These are phyloP conservation scores for Molossus alvarezi DNA, from an alignment of 2,797 vertebrate genomes.

Conservation along the genomic window DNA sequence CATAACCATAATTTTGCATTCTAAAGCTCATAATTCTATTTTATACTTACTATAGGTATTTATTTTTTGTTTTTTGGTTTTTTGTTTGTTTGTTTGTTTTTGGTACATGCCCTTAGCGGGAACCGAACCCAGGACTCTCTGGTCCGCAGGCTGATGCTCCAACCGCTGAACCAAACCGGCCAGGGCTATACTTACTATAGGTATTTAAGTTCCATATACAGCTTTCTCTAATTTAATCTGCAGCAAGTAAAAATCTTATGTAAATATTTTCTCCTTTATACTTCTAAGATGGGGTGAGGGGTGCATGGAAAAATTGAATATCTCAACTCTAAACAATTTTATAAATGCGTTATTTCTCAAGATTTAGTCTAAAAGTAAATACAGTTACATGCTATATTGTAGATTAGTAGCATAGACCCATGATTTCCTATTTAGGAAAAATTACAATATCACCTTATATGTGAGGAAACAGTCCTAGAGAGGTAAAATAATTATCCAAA, in stretches of 20 bases:
- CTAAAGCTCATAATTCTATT: conserved; percentile 27
- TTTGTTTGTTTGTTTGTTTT: too few relatives aligned
- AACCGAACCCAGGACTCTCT: too few relatives aligned
- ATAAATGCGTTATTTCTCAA: not conserved
- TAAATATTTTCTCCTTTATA: conserved; percentile 36
- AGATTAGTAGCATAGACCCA: not conserved
- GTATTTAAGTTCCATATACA: conserved; percentile 9
- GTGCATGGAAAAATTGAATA: not conserved
- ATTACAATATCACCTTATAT: not conserved
- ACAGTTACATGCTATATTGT: not conserved
- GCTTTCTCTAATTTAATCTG: conserved; percentile 55
- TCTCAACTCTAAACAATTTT: not conserved
- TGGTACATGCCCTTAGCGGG: too few relatives aligned
- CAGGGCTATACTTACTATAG: not conserved
- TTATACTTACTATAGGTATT: not conserved
- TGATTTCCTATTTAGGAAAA: conserved; percentile 16
- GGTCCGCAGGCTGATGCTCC: too few relatives aligned
- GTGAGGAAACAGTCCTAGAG: conserved; percentile 1
- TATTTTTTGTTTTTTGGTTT: too few relatives aligned
- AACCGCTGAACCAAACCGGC: too few relatives aligned
- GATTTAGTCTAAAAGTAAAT: conserved; percentile 11
- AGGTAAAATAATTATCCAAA: not conserved
- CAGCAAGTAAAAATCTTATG: conserved; percentile 16
- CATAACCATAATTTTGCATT: conserved; percentile 16
- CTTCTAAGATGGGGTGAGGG: not conserved